These are phyloP conservation scores for Cheilosia scutellata DNA, from an alignment of 2,888 invertebrate species.

Conservation along the genomic window DNA sequence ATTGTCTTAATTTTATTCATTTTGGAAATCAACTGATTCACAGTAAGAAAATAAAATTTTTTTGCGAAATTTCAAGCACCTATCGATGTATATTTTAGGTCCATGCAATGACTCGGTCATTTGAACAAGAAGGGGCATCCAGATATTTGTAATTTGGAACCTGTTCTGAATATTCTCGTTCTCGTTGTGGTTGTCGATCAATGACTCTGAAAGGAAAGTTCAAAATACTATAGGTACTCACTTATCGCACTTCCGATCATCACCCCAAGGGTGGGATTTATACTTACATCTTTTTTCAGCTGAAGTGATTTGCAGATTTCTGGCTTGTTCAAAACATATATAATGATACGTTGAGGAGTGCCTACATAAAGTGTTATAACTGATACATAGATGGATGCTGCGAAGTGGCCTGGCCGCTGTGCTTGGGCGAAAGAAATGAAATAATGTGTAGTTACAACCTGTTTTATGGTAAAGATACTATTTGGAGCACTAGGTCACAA, in stretches of 20 bases:
- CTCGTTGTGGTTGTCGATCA: neutral
- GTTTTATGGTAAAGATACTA: no score
- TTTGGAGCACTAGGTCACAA: no score
- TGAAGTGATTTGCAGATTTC: no score
- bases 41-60: neutral
- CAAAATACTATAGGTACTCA: neutral
- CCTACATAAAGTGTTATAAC: no score
- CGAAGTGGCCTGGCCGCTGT: no score
- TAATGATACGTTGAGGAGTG: no score
- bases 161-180: neutral
- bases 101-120: neutral
- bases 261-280: neutral
- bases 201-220: neutral
- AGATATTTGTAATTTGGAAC: neutral
- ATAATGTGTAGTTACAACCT: no score
- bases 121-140: neutral
- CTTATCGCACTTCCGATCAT: neutral
- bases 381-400: no score
- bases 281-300: neutral
- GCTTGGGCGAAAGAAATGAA: no score
- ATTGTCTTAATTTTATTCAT: neutral
- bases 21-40: constrained; percentile 14
- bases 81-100: neutral
- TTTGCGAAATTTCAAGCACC: neutral
- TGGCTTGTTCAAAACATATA: no score